A percentile compares a stretch with the other conserved stretches of the same genome.
Conservation (phyloP, 1,140 invertebrate genomes). For the Riptortus pedestris region DNA sequence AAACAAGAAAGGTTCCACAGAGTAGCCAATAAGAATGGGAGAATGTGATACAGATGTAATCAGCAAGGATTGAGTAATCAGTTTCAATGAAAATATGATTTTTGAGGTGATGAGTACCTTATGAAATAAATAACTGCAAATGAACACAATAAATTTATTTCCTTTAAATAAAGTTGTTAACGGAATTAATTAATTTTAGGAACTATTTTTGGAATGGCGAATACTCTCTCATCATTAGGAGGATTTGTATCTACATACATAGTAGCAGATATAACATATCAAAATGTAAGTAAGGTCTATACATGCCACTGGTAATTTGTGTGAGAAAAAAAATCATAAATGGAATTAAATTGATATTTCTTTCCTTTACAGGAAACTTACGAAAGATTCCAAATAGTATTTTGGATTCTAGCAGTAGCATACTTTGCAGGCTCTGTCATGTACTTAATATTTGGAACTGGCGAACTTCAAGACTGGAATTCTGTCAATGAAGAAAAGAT, state of each 20-base stretch:
- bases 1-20: no score
- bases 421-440: conserved; percentile 57
- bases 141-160: no score
- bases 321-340: neutral
- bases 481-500: conserved; percentile 27
- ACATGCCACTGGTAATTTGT: neutral
- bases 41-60: no score
- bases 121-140: no score
- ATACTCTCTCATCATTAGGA: conserved; percentile 77
- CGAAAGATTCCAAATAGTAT: conserved; percentile 71
- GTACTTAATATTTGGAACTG: conserved; percentile 58
- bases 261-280: conserved; percentile 68
- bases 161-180: no score
- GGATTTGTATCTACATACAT: conserved; percentile 75
- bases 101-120: no score
- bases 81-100: no score
- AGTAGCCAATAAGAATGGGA: no score
- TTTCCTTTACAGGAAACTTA: conserved; percentile 53
- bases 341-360: neutral
- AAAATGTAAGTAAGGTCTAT: conserved; percentile 50
- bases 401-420: conserved; percentile 64
- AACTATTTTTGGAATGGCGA: conserved; percentile 81
- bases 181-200: conserved; percentile 35
- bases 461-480: conserved; percentile 61
- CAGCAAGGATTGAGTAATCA: no score